Evolutionary conservation across 2,888 invertebrate species (phyloP).

Genomic region (Drosophila colorata): DNA sequence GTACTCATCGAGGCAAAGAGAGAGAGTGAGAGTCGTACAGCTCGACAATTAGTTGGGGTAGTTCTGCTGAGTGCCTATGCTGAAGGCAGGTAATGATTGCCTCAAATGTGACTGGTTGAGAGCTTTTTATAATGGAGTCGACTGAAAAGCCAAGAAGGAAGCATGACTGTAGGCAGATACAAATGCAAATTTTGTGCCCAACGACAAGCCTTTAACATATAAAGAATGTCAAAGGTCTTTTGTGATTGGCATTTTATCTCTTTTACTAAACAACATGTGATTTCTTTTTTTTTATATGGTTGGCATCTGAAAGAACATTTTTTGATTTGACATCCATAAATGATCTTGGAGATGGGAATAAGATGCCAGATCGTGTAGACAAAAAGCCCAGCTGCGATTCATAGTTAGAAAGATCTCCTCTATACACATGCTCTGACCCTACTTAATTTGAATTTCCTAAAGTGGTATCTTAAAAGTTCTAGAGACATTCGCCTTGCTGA

Average conservation of each 20-base stretch:
- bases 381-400: too few relatives aligned
- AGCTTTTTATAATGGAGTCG: constrained; percentile 1
- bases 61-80: not conserved
- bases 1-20: not conserved
- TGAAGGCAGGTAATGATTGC: not conserved
- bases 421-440: too few relatives aligned
- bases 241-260: constrained; percentile 25
- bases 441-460: too few relatives aligned
- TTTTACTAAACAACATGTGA: too few relatives aligned
- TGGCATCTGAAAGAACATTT: too few relatives aligned
- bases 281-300: too few relatives aligned
- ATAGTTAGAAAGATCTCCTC: too few relatives aligned
- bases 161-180: not conserved
- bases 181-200: not conserved
- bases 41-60: constrained; percentile 5
- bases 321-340: too few relatives aligned
- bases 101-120: constrained; percentile 27
- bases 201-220: not conserved
- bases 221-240: not conserved
- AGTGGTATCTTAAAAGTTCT: too few relatives aligned
- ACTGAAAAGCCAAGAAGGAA: not conserved
- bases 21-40: not conserved
- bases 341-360: too few relatives aligned
- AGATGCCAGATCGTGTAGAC: too few relatives aligned
- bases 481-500: too few relatives aligned